Percentiles rank a stretch among this genome's conserved stretches.
phyloP scores from a whole-genome alignment of 2,113 vertebrate genomes.

The Bombycilla garrulus region DNA sequence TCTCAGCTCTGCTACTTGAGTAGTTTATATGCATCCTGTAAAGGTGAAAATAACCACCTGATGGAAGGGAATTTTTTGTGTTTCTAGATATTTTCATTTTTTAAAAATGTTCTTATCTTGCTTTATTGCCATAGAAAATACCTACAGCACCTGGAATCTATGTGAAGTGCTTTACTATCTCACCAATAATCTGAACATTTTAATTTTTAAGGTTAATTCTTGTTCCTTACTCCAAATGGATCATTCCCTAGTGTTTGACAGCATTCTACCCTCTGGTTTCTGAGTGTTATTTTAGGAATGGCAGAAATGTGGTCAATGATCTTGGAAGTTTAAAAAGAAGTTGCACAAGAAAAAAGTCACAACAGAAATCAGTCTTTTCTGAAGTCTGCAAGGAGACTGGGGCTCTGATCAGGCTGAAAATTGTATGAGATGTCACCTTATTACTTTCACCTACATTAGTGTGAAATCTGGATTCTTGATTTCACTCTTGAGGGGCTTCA shows the following conservation, averaged over 20 bases:
- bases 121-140: background rate
- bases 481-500: background rate
- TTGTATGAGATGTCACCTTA: background rate
- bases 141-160: background rate
- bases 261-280: background rate
- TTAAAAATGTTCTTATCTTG: background rate
- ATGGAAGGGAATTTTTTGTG: background rate
- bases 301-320: background rate
- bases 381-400: background rate
- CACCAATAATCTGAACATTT: background rate
- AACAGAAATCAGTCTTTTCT: background rate
- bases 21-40: background rate
- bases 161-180: background rate
- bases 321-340: background rate
- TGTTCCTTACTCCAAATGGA: background rate
- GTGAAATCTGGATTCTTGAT: background rate
- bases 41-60: background rate
- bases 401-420: background rate
- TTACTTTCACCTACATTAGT: background rate
- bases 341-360: background rate
- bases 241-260: background rate
- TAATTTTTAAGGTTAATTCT: background rate
- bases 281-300: background rate
- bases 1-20: background rate
- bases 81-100: background rate